phyloP scores from a whole-genome alignment of 2,797 vertebrate genomes.

The Distichodus sexfasciatus region DNA sequence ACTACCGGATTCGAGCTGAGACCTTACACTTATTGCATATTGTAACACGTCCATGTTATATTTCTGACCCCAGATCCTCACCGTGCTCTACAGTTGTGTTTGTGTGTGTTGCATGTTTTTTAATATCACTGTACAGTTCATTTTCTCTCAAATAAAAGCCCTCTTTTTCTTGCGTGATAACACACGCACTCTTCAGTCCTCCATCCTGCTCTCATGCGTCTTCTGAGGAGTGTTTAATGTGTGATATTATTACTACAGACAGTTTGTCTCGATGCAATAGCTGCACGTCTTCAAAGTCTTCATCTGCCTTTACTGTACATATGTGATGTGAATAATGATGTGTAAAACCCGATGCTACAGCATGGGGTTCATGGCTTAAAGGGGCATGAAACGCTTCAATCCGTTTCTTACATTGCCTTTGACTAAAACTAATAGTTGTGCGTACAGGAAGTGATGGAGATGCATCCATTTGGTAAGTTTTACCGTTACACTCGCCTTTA shows the following conservation, averaged over 20 bases:
- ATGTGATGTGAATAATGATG: slow-evolving; percentile 7
- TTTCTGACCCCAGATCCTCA: too few relatives aligned
- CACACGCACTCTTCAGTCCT: not conserved
- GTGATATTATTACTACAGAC: not conserved
- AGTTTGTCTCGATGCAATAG: not conserved
- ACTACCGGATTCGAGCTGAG: too few relatives aligned
- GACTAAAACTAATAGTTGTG: too few relatives aligned
- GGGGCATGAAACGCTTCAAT: not conserved
- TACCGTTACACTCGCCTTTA: too few relatives aligned
- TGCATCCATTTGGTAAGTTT: too few relatives aligned
- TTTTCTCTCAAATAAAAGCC: not conserved
- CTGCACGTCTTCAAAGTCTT: not conserved
- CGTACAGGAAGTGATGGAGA: too few relatives aligned
- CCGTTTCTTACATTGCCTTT: too few relatives aligned
- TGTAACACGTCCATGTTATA: too few relatives aligned
- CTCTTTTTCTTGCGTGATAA: not conserved
- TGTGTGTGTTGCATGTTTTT: too few relatives aligned
- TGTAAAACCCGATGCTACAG: not conserved
- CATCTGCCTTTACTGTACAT: not conserved
- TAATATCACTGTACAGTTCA: not conserved
- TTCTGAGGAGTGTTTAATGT: not conserved
- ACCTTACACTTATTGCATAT: too few relatives aligned
- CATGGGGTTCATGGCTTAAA: not conserved
- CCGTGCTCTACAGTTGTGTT: too few relatives aligned
- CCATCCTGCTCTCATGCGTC: not conserved